Conservation (phyloP, 2,797 vertebrate genomes). For the Lithobates pipiens region DNA sequence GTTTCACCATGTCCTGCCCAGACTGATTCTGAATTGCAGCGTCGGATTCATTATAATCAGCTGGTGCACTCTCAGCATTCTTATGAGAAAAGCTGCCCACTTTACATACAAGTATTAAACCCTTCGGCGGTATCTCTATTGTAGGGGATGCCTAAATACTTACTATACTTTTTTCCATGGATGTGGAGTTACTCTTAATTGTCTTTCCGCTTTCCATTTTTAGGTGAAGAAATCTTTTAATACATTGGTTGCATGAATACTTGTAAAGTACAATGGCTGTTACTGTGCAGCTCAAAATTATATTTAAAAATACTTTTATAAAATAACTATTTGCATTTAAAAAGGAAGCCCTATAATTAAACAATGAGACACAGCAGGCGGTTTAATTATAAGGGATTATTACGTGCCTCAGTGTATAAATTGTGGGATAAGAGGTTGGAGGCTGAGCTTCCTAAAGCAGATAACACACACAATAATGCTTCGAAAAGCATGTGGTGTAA, state of each 20-base stretch:
- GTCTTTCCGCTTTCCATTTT: not conserved
- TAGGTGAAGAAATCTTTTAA: not conserved
- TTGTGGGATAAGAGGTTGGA: conserved; percentile 69
- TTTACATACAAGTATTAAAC: too few relatives aligned
- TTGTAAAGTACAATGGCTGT: not conserved
- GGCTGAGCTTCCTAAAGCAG: conserved; percentile 68
- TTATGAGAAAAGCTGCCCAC: too few relatives aligned
- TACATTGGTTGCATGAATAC: not conserved
- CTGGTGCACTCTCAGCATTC: too few relatives aligned
- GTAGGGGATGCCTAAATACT: too few relatives aligned
- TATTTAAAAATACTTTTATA: conserved; percentile 20
- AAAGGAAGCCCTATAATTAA: conserved; percentile 65
- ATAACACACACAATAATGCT: conserved; percentile 70
- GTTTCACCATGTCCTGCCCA: too few relatives aligned
- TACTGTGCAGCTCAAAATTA: not conserved
- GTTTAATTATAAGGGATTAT: conserved; percentile 69
- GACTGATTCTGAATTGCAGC: too few relatives aligned
- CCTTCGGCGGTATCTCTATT: too few relatives aligned
- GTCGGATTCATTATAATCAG: too few relatives aligned
- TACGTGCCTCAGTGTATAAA: conserved; percentile 72
- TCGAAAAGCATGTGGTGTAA: not conserved
- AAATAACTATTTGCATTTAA: conserved; percentile 19
- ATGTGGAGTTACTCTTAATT: not conserved
- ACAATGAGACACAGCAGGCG: conserved; percentile 68
- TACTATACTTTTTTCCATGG: too few relatives aligned